Percentiles rank a stretch among this genome's conserved stretches.
phyloP scores from a whole-genome alignment of 2,797 vertebrate species.

The Rhinogobio ventralis region DNA sequence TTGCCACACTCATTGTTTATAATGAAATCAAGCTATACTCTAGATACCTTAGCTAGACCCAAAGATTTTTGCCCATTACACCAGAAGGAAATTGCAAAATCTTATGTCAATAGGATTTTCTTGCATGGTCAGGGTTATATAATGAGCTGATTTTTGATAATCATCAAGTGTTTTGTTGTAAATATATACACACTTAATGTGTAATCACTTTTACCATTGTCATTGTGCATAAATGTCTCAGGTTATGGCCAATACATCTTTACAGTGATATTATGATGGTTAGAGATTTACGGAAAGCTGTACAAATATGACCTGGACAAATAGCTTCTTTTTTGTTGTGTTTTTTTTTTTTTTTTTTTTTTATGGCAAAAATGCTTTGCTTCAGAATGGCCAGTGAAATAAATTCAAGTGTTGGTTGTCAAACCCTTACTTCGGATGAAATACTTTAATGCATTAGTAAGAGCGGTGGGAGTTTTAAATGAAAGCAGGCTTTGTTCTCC shows the following conservation, averaged over 20 bases:
- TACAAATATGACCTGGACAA: background rate
- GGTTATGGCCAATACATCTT: background rate
- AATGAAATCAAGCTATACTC: too few relatives aligned
- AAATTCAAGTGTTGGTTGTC: conserved; percentile 49
- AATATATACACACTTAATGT: background rate
- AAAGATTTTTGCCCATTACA: too few relatives aligned
- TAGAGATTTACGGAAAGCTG: background rate
- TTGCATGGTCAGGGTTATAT: background rate
- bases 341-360: background rate
- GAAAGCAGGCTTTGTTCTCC: conserved; percentile 59
- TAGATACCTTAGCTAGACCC: too few relatives aligned
- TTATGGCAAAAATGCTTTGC: conserved; percentile 20
- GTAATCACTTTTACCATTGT: background rate
- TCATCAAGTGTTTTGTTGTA: background rate
- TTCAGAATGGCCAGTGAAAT: conserved; percentile 32
- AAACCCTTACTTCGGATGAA: conserved; percentile 40
- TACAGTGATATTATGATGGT: background rate
- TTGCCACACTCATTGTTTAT: too few relatives aligned
- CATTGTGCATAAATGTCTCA: background rate
- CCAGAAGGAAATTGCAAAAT: too few relatives aligned
- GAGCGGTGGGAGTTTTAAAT: conserved; percentile 44
- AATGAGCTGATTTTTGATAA: background rate
- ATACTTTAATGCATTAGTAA: conserved; percentile 43
- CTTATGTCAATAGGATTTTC: too few relatives aligned
- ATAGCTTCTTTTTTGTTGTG: too few relatives aligned